Conservation (phyloP, 2,113 vertebrate genomes). For the Labrus mixtus region DNA sequence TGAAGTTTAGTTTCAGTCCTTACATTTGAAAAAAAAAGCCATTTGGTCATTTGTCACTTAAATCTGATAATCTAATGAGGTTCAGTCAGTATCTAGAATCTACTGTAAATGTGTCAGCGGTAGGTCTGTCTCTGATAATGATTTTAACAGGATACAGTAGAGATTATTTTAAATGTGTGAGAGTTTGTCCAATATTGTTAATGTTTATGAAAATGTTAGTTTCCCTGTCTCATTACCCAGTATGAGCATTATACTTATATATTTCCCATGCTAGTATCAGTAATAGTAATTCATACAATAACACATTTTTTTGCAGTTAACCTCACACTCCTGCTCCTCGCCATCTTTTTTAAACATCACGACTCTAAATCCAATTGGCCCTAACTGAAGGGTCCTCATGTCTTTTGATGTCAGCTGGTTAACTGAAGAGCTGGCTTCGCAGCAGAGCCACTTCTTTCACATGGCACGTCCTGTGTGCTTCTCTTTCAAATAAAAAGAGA, state of each 20-base stretch:
- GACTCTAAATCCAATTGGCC: slow-evolving; percentile 52
- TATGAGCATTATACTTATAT: background rate
- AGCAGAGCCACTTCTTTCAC: slow-evolving; percentile 57
- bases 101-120: no score
- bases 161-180: background rate
- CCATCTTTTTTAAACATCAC: slow-evolving; percentile 50
- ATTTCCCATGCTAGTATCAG: no score
- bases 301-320: slow-evolving; percentile 3
- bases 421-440: slow-evolving; percentile 61
- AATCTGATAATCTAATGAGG: no score
- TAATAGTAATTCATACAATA: no score
- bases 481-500: slow-evolving; percentile 34
- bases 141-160: background rate
- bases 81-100: no score
- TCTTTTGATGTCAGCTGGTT: slow-evolving; percentile 59
- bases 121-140: background rate
- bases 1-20: no score
- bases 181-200: background rate
- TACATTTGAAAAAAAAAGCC: no score
- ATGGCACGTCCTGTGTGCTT: slow-evolving; percentile 48
- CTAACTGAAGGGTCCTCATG: slow-evolving; percentile 59
- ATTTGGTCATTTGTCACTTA: no score
- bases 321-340: background rate
- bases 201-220: background rate
- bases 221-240: background rate